Evolutionary conservation across 2,888 invertebrate species (phyloP), one percentile per base, ranked within the genome.

Genomic region (Stenurella melanura): DNA sequence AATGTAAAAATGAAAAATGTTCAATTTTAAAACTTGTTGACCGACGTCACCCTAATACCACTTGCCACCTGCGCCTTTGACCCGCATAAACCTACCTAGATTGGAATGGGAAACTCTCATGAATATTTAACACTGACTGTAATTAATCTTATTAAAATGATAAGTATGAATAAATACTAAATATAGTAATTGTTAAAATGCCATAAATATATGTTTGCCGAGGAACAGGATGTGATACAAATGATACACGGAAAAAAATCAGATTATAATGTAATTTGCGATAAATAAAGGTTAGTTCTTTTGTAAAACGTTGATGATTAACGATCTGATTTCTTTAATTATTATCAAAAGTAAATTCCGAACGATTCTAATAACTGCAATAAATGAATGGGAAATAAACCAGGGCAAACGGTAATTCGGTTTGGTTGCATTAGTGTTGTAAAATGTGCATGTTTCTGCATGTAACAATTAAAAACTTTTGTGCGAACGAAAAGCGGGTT

Each of bases 261-360:
- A 30, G 30, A 58, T 69, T 69, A 34, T 58, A 58, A 58, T 38
- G 15, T 34, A 69, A 34, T 69, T 58, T 57, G n/a, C 30, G 1
- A 17, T 19, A 70, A 70, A 70, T 70, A 19, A 61, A 70, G 70
- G 70, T 50, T 70, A 15, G 50, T 50, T 70, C 69, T 21, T 50
- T 68, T 68, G n/a, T 21, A 26, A 54, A 6, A n/a, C n/a, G 54
- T 15, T 66, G 21, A 17, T 21, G 54, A 70, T 58, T 58, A 60
- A 42, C 19, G 60, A 60, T 57, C 70, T 50, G 60, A 58, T 70
- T 70, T 30, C 26, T 70, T 58, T 60, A 70, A 70, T 70, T 70
- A 58, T 38, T 70, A 70, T 70, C 70, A 18, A 64, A 42, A 64
- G 42, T 42, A 42, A 19, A 11, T 63, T 12, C 34, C 15, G 42